A percentile compares a stretch with the other conserved stretches of the same genome.
Conservation (phyloP, 2,797 vertebrate genomes). For the Gymnocypris eckloni region DNA sequence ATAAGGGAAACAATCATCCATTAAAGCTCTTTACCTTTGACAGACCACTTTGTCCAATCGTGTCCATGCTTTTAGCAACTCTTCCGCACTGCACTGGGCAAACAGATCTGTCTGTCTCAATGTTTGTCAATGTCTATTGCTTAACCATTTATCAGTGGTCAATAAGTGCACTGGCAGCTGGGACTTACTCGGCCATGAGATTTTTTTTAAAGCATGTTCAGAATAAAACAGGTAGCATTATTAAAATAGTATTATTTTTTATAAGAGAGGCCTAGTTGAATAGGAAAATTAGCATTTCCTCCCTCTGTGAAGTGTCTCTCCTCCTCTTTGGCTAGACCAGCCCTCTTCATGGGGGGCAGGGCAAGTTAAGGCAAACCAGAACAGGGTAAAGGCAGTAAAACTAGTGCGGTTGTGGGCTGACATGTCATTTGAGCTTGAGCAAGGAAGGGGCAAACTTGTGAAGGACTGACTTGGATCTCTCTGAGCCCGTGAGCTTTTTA, state of each 20-base stretch:
- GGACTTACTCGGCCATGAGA: conserved; percentile 67
- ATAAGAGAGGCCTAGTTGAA: neutral
- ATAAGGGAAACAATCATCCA: conserved; percentile 72
- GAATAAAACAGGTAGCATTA: neutral
- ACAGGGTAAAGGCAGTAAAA: conserved; percentile 71
- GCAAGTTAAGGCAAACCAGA: conserved; percentile 70
- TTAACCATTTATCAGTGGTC: conserved; percentile 82
- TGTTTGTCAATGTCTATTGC: conserved; percentile 82
- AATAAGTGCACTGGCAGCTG: conserved; percentile 76
- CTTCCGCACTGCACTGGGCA: conserved; percentile 74
- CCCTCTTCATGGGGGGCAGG: conserved; percentile 57
- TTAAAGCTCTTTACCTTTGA: conserved; percentile 65
- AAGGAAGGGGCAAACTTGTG: conserved; percentile 56
- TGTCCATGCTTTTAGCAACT: conserved; percentile 81
- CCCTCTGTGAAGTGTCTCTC: conserved; percentile 33
- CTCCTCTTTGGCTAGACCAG: conserved; percentile 59
- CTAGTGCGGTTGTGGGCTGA: conserved; percentile 61
- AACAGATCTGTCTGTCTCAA: conserved; percentile 78
- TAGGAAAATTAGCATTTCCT: conserved; percentile 41
- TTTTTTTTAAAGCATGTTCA: conserved; percentile 47
- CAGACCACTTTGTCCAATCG: conserved; percentile 80
- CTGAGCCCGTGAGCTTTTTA: conserved; percentile 21
- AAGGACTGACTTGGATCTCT: conserved; percentile 59
- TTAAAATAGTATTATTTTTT: neutral
- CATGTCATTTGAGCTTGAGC: conserved; percentile 65